Evolutionary conservation across 1,140 invertebrate genomes (phyloP).

Genomic region (Daktulosphaira vitifoliae): DNA sequence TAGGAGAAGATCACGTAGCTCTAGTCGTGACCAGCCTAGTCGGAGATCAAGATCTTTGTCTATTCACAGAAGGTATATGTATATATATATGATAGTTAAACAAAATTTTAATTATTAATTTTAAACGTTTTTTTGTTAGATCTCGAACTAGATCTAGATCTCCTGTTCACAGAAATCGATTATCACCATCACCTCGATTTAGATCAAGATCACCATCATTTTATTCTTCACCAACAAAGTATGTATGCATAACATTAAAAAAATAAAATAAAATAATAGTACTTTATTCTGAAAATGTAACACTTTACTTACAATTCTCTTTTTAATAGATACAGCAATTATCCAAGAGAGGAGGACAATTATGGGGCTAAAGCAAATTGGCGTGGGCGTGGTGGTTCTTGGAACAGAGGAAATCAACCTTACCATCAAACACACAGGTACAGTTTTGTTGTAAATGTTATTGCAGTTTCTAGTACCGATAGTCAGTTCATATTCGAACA

Average conservation of each 20-base stretch:
- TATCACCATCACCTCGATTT: slow-evolving; percentile 21
- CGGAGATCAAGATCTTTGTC: slow-evolving; percentile 20
- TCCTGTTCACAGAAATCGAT: slow-evolving; percentile 37
- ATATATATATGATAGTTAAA: not conserved
- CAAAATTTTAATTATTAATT: not conserved
- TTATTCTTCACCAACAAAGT: slow-evolving; percentile 22
- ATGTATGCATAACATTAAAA: not conserved
- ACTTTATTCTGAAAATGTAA: too few relatives aligned
- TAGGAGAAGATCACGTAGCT: slow-evolving; percentile 23
- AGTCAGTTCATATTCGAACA: slow-evolving; percentile 32
- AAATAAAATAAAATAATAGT: too few relatives aligned
- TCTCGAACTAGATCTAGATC: slow-evolving; percentile 46
- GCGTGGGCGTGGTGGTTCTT: slow-evolving; percentile 11
- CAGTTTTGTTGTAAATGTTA: slow-evolving; percentile 33
- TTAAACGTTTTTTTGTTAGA: slow-evolving; percentile 1
- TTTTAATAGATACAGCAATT: slow-evolving; percentile 14
- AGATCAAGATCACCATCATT: slow-evolving; percentile 31
- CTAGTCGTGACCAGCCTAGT: not conserved
- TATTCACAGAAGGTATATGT: slow-evolving; percentile 17
- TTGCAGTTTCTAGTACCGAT: slow-evolving; percentile 32
- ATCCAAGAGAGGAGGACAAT: slow-evolving; percentile 23
- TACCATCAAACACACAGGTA: slow-evolving; percentile 31
- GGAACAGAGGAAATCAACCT: slow-evolving; percentile 18
- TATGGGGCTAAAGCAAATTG: slow-evolving; percentile 24
- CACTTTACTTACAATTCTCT: too few relatives aligned